A percentile compares a stretch with the other conserved stretches of the same genome.
Conservation (phyloP, 2,888 invertebrate genomes). For the Mesorhabditis sp. region DNA sequence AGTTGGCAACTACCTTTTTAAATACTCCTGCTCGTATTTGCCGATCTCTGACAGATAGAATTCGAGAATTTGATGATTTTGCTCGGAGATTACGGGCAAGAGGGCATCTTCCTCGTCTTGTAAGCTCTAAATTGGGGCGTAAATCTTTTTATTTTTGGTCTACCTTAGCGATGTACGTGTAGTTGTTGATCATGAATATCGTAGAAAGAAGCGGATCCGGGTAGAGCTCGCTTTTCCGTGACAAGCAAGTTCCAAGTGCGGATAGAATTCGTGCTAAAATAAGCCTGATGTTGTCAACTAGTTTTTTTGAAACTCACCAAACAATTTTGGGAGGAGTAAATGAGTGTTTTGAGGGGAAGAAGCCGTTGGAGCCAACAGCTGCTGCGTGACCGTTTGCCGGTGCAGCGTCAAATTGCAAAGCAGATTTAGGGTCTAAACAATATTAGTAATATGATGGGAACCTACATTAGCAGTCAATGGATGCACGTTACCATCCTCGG, state of each 20-base stretch:
- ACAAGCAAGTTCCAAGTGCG: conserved; percentile 29
- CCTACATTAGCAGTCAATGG: conserved; percentile 85
- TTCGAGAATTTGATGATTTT: conserved; percentile 39
- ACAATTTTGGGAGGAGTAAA: conserved; percentile 36
- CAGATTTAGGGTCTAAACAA: conserved; percentile 37
- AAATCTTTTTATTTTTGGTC: conserved; percentile 3
- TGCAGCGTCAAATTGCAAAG: conserved; percentile 33
- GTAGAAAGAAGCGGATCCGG: conserved; percentile 7
- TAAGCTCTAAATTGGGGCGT: conserved; percentile 15
- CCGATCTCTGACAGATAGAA: conserved; percentile 47
- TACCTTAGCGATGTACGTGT: conserved; percentile 45
- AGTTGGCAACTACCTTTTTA: conserved; percentile 18
- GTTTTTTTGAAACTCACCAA: conserved; percentile 19
- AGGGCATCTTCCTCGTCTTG: conserved; percentile 37
- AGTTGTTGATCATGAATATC: conserved; percentile 29
- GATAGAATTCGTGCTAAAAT: conserved; percentile 33
- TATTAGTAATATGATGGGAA: conserved; percentile 9
- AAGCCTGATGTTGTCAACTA: not conserved
- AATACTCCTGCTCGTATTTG: conserved; percentile 39
- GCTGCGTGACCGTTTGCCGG: conserved; percentile 33
- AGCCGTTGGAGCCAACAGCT: conserved; percentile 33
- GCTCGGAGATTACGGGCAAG: conserved; percentile 39
- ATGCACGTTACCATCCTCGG: conserved; percentile 95
- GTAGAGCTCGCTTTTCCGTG: conserved; percentile 16
- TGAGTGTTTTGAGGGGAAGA: conserved; percentile 27